These are phyloP conservation scores for Aphelocoma californica DNA, from an alignment of 2,797 vertebrate species.

Conservation along the genomic window DNA sequence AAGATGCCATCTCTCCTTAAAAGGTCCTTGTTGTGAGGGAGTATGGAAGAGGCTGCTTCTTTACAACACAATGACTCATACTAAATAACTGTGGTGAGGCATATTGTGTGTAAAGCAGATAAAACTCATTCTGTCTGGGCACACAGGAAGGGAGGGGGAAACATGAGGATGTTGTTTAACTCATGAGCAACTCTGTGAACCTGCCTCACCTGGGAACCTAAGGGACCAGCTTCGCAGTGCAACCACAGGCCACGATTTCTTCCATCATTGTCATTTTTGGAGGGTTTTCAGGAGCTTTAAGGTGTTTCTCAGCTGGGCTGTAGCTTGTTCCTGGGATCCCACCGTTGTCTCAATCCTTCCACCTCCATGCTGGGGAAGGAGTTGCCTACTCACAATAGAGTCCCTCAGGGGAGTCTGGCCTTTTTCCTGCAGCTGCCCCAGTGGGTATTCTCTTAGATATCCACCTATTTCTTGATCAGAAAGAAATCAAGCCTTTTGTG, in stretches of 20 bases:
- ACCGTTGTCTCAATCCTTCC: not conserved
- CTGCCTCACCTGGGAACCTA: not conserved
- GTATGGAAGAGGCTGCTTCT: not conserved
- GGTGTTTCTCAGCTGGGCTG: not conserved
- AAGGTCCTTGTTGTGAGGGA: not conserved
- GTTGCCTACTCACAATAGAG: accelerated
- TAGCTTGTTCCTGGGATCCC: not conserved
- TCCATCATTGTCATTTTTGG: not conserved
- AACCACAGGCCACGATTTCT: not conserved
- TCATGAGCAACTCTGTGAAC: not conserved
- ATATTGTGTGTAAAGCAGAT: not conserved
- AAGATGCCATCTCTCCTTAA: not conserved
- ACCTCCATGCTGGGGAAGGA: not conserved
- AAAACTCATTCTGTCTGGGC: not conserved
- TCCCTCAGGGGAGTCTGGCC: not conserved
- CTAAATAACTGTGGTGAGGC: not conserved
- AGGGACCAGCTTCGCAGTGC: not conserved
- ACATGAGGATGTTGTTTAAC: not conserved
- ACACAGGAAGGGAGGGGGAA: conserved; percentile 25
- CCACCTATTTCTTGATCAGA: not conserved
- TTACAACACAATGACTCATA: not conserved
- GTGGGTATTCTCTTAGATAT: not conserved
- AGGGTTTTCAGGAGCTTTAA: not conserved
- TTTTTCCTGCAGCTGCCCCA: not conserved
- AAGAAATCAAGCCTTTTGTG: not conserved